Evolutionary conservation across 1,140 invertebrate species (phyloP).

Genomic region (Tetraneura akinire): DNA sequence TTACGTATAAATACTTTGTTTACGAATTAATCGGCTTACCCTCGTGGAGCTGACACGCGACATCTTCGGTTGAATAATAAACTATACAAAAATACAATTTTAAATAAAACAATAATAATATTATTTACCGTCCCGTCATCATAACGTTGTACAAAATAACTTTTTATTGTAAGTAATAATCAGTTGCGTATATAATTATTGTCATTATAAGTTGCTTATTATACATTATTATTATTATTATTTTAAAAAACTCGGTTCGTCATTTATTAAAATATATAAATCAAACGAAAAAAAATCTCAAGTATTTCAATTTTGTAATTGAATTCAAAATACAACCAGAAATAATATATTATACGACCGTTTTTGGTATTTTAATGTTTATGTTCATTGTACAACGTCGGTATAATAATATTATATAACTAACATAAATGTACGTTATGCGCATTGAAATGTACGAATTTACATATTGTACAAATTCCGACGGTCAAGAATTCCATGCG

Average conservation of each 20-base stretch:
- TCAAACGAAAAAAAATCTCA: not conserved
- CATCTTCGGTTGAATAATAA: too few relatives aligned
- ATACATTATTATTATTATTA: not conserved
- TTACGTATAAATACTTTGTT: conserved; percentile 36
- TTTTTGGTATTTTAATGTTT: conserved; percentile 22
- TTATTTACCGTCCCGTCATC: too few relatives aligned
- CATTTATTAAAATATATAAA: too few relatives aligned
- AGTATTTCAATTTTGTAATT: conserved; percentile 30
- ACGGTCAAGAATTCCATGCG: not conserved
- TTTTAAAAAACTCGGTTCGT: not conserved
- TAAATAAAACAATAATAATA: too few relatives aligned
- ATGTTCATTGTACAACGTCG: too few relatives aligned
- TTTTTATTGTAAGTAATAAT: too few relatives aligned
- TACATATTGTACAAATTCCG: not conserved
- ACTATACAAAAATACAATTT: too few relatives aligned
- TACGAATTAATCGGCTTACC: conserved; percentile 27
- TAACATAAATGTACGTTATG: not conserved
- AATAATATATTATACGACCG: not conserved
- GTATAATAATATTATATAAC: too few relatives aligned
- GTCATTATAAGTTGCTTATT: not conserved
- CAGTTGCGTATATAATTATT: too few relatives aligned
- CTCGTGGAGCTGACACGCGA: not conserved
- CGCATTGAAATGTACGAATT: too few relatives aligned
- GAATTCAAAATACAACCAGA: not conserved
- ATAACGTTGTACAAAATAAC: conserved; percentile 27